Evolutionary conservation across 2,797 vertebrate genomes (phyloP).

Genomic region (Cyprinodon diabolis): DNA sequence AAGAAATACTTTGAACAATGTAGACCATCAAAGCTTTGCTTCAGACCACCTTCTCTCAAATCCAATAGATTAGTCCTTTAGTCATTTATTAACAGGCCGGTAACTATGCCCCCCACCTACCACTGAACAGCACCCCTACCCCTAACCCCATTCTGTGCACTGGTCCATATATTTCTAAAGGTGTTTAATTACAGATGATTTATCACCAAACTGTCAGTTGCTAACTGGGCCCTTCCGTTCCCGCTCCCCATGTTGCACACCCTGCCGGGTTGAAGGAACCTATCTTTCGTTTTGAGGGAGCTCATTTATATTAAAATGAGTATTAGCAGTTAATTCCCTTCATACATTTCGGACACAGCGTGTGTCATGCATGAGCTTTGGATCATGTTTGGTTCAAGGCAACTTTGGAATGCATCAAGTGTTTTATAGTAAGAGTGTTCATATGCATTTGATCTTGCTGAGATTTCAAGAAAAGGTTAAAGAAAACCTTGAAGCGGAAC

Average conservation of each 20-base stretch:
- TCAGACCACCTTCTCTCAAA: slow-evolving; percentile 56
- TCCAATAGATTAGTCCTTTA: slow-evolving; percentile 46
- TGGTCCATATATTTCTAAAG: slow-evolving; percentile 74
- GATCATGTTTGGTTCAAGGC: slow-evolving; percentile 61
- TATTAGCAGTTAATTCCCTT: slow-evolving; percentile 77
- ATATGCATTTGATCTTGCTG: slow-evolving; percentile 74
- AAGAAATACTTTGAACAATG: slow-evolving; percentile 62
- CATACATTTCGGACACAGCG: slow-evolving; percentile 81
- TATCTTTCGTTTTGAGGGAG: slow-evolving; percentile 77
- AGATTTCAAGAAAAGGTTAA: slow-evolving; percentile 74
- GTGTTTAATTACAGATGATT: slow-evolving; percentile 85
- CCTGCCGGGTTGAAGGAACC: slow-evolving; percentile 73
- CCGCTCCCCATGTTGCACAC: slow-evolving; percentile 56
- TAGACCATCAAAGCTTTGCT: slow-evolving; percentile 47
- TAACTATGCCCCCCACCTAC: slow-evolving; percentile 62
- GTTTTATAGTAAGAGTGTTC: slow-evolving; percentile 72
- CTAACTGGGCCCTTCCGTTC: slow-evolving; percentile 75
- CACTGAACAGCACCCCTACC: slow-evolving; percentile 38
- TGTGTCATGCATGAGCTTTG: slow-evolving; percentile 56
- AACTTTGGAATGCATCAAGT: slow-evolving; percentile 69
- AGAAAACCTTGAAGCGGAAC: slow-evolving; percentile 59
- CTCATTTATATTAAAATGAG: slow-evolving; percentile 87
- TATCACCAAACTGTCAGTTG: slow-evolving; percentile 79
- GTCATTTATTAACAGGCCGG: slow-evolving; percentile 72
- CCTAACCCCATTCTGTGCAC: slow-evolving; percentile 47